phyloP scores from a whole-genome alignment of 2,797 vertebrate genomes.

The Sebastes iracundus region DNA sequence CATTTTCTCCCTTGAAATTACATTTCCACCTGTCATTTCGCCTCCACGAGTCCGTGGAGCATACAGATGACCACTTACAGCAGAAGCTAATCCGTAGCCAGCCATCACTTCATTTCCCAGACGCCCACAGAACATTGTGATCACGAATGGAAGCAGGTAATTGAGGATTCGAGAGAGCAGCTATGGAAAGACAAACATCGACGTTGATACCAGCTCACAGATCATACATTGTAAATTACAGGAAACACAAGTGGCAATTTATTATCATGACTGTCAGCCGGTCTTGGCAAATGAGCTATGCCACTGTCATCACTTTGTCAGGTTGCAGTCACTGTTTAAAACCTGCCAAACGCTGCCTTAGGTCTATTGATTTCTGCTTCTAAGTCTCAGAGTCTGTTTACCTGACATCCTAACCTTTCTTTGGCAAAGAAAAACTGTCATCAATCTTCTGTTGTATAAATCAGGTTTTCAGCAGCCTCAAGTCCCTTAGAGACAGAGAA shows the following conservation, averaged over 20 bases:
- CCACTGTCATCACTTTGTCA: background rate
- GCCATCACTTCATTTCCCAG: slow-evolving; percentile 82
- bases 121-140: slow-evolving; percentile 83
- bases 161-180: slow-evolving; percentile 76
- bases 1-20: background rate
- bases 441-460: background rate
- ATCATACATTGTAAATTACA: background rate
- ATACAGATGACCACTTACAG: slow-evolving; percentile 66
- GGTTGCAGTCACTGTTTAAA: background rate
- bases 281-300: background rate
- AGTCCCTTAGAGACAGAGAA: background rate
- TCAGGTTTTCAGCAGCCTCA: background rate
- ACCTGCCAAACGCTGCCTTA: background rate
- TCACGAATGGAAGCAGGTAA: slow-evolving; percentile 79
- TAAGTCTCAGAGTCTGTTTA: background rate
- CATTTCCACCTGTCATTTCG: background rate
- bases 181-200: slow-evolving; percentile 62
- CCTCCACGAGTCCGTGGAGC: background rate
- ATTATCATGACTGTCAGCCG: background rate
- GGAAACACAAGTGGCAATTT: background rate
- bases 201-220: slow-evolving; percentile 13
- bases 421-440: background rate
- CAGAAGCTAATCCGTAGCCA: slow-evolving; percentile 80
- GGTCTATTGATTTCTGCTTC: background rate
- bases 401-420: background rate